Evolutionary conservation across 2,888 invertebrate genomes (phyloP), one percentile per base, ranked within the genome.

Genomic region (Alentia gelatinosa): DNA sequence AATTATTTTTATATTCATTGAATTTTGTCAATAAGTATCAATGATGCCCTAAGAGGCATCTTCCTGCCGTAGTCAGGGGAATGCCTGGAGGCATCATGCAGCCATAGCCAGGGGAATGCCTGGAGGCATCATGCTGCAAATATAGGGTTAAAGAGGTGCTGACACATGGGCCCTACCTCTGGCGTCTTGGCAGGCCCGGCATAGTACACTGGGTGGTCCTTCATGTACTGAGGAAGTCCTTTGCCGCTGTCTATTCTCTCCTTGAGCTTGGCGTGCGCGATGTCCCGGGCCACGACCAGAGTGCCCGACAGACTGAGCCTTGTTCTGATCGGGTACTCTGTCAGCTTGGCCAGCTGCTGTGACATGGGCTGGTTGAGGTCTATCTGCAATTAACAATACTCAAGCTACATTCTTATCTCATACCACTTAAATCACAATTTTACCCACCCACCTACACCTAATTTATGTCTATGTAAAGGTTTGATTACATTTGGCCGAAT

Each of bases 121-220:
- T n/a, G n/a, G n/a, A n/a, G n/a, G n/a, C n/a, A n/a, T n/a, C n/a
- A n/a, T n/a, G n/a, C n/a, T n/a, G n/a, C n/a, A n/a, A n/a, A n/a
- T n/a, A n/a, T n/a, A n/a, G n/a, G n/a, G n/a, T n/a, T n/a, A n/a
- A n/a, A n/a, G n/a, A n/a, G n/a, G n/a, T n/a, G n/a, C n/a, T n/a
- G n/a, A n/a, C n/a, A n/a, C n/a, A n/a, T n/a, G n/a, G 74, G 7
- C 15, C 83, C 56, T 90, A 95, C 96, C 94, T 95, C 93, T 12
- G 96, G 96, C 30, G 96, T 96, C 92, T 96, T 96, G 40, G 96
- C 96, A 19, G 96, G 96, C 15, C 96, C 96, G 86, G 96, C 96
- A 92, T 96, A 96, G 92, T 96, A 96, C 9, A 96, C 95, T 4
- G 96, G 96, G 91, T 96, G 96, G 91, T 96, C 95, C 92, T 95